A percentile compares a stretch with the other conserved stretches of the same genome.
Conservation (phyloP, 2,797 vertebrate genomes). For the Chromis chromis region DNA sequence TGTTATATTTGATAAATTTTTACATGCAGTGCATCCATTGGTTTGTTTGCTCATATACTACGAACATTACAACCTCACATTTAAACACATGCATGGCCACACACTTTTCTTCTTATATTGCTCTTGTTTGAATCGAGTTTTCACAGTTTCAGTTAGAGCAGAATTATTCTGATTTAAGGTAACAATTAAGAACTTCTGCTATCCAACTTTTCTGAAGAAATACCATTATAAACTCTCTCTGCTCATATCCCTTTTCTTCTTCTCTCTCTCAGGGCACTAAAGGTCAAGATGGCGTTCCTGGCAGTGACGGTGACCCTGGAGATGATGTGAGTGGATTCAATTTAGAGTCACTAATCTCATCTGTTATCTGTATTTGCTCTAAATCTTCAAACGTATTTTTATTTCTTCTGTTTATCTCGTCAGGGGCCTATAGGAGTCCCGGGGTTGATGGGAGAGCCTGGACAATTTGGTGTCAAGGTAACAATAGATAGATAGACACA, state of each 20-base stretch:
- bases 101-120: too few relatives aligned
- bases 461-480: conserved; percentile 75
- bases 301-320: conserved; percentile 80
- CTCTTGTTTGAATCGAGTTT: too few relatives aligned
- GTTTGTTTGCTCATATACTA: too few relatives aligned
- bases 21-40: too few relatives aligned
- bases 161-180: too few relatives aligned
- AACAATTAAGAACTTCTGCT: too few relatives aligned
- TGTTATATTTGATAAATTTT: too few relatives aligned
- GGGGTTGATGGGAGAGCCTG: conserved; percentile 70
- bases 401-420: not conserved
- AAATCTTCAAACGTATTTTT: not conserved
- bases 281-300: conserved; percentile 70
- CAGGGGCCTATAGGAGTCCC: conserved; percentile 76
- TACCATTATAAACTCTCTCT: not conserved
- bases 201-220: too few relatives aligned
- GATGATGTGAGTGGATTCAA: conserved; percentile 71
- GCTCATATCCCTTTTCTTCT: not conserved
- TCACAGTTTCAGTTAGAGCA: too few relatives aligned
- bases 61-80: too few relatives aligned
- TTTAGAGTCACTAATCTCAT: not conserved
- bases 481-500: not conserved
- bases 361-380: not conserved
- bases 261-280: conserved; percentile 62
- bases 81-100: too few relatives aligned